Conservation (phyloP, 1,140 invertebrate genomes). For the Oedothorax gibbosus region DNA sequence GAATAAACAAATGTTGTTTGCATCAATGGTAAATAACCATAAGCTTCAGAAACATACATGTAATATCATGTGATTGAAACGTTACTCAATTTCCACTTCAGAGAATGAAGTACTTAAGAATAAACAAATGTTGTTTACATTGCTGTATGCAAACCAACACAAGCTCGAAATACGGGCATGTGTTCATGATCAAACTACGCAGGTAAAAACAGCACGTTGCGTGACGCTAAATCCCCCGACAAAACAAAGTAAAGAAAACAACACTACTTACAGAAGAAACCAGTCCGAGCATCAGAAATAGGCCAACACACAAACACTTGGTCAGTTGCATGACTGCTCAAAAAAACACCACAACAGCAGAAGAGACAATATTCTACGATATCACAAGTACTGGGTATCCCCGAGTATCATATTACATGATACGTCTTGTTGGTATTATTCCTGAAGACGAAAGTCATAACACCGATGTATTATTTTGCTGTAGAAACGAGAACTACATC, state of each 20-base stretch:
- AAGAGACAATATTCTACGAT: slow-evolving; percentile 35
- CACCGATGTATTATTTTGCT: neutral
- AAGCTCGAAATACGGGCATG: too few relatives aligned
- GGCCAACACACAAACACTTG: slow-evolving; percentile 48
- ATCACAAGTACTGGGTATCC: neutral
- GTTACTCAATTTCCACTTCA: too few relatives aligned
- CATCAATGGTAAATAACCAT: too few relatives aligned
- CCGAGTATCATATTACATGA: too few relatives aligned
- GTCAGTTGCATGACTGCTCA: slow-evolving; percentile 40
- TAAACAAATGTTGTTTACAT: too few relatives aligned
- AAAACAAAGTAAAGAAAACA: slow-evolving; percentile 34
- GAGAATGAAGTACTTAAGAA: too few relatives aligned
- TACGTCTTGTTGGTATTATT: too few relatives aligned
- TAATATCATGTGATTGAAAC: too few relatives aligned
- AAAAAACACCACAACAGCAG: slow-evolving; percentile 17
- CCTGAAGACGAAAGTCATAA: slow-evolving; percentile 25
- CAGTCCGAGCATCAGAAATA: slow-evolving; percentile 55
- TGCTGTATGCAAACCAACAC: too few relatives aligned
- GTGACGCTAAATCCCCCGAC: slow-evolving; percentile 13
- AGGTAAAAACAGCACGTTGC: slow-evolving; percentile 16
- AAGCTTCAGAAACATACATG: too few relatives aligned
- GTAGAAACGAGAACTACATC: neutral
- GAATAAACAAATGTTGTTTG: too few relatives aligned
- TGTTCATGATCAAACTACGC: slow-evolving; percentile 5
- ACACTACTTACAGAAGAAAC: slow-evolving; percentile 44